Evolutionary conservation across 1,140 invertebrate species (phyloP).

Genomic region (Philotrypesis tridentata): DNA sequence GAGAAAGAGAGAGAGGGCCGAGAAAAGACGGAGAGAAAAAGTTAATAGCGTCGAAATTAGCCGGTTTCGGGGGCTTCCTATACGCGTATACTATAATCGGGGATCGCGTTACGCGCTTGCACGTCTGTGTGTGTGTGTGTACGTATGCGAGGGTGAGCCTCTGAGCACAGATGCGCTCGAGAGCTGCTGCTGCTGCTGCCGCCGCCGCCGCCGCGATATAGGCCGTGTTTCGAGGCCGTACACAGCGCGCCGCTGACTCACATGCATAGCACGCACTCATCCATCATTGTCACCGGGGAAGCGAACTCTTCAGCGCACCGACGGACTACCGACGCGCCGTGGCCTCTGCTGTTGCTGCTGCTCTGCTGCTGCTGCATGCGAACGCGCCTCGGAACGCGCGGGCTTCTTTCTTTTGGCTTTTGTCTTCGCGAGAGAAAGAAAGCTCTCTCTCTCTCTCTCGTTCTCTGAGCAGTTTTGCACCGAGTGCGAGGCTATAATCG

Average conservation of each 20-base stretch:
- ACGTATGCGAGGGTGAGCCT: slow-evolving; percentile 60
- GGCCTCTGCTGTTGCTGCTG: not conserved
- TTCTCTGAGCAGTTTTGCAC: too few relatives aligned
- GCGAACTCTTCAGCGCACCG: slow-evolving; percentile 56
- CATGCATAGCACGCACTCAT: slow-evolving; percentile 71
- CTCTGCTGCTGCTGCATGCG: not conserved
- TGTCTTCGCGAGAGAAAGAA: not conserved
- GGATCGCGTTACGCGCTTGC: slow-evolving; percentile 6
- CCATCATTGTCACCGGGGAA: slow-evolving; percentile 70
- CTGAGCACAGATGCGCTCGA: slow-evolving; percentile 67
- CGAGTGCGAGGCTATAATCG: too few relatives aligned
- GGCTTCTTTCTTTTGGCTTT: slow-evolving; percentile 4
- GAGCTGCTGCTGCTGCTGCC: too few relatives aligned
- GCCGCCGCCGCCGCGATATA: slow-evolving; percentile 47
- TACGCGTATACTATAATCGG: not conserved
- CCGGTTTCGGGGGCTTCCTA: slow-evolving; percentile 54
- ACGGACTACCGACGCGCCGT: not conserved
- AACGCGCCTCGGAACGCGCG: not conserved
- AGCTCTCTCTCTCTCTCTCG: not conserved
- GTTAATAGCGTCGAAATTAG: slow-evolving; percentile 69
- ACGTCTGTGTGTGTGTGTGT: too few relatives aligned
- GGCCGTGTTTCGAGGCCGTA: slow-evolving; percentile 58
- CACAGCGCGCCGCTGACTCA: slow-evolving; percentile 42
- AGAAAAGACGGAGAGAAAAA: too few relatives aligned
- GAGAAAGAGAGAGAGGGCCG: too few relatives aligned